Evolutionary conservation across 1,140 invertebrate genomes (phyloP).

Genomic region (Cecropterus lyciades): DNA sequence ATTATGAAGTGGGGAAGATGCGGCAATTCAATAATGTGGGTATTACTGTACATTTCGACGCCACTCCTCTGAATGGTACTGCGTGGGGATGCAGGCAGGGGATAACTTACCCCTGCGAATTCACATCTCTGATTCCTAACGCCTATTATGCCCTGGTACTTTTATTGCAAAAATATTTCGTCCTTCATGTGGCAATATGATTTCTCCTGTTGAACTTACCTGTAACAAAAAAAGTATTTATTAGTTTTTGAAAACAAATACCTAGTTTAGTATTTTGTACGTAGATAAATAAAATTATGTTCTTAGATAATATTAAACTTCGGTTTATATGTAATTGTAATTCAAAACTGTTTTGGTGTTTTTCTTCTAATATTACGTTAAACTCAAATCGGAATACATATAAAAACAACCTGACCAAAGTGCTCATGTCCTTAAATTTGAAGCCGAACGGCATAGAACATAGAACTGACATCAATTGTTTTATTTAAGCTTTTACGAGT

Average conservation of each 20-base stretch:
- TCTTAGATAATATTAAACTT: too few species aligned
- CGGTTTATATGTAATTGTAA: too few species aligned
- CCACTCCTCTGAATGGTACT: slow-evolving; percentile 37
- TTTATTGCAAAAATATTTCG: slow-evolving; percentile 62
- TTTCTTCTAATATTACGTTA: too few species aligned
- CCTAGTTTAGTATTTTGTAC: too few species aligned
- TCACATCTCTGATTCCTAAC: slow-evolving; percentile 51
- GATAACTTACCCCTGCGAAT: slow-evolving; percentile 51
- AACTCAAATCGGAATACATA: too few species aligned
- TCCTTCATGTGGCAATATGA: slow-evolving; percentile 13
- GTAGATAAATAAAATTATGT: too few species aligned
- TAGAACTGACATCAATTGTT: background rate
- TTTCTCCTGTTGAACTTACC: slow-evolving; percentile 48
- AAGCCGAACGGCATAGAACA: background rate
- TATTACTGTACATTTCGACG: slow-evolving; percentile 62
- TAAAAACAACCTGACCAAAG: too few species aligned
- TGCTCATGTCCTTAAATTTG: too few species aligned
- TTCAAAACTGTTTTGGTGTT: too few species aligned
- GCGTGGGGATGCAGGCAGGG: slow-evolving; percentile 24
- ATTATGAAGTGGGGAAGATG: slow-evolving; percentile 63
- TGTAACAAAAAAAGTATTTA: slow-evolving; percentile 46
- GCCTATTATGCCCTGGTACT: slow-evolving; percentile 60
- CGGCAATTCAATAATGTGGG: slow-evolving; percentile 69
- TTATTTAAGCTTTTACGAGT: background rate
- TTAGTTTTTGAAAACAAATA: background rate